Percentiles rank a stretch among this genome's conserved stretches.
phyloP scores from a whole-genome alignment of 2,888 invertebrate species.

The Trissonchulus latispiculum region DNA sequence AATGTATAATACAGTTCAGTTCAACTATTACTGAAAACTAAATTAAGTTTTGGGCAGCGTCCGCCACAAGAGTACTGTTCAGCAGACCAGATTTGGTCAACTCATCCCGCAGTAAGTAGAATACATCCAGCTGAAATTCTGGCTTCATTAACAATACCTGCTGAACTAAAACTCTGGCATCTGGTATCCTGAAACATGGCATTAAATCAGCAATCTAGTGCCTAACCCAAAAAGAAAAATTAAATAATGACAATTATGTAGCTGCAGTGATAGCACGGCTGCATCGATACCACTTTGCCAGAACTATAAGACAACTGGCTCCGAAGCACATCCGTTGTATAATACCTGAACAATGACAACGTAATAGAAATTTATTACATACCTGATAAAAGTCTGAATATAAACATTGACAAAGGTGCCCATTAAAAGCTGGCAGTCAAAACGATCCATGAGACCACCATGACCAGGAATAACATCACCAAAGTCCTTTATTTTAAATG shows the following conservation, averaged over 20 bases:
- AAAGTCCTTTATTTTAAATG: slow-evolving; percentile 99
- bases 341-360: too few species aligned
- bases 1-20: background rate
- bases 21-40: background rate
- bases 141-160: slow-evolving; percentile 84
- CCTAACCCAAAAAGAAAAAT: background rate
- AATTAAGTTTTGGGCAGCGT: too few species aligned
- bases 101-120: slow-evolving; percentile 51
- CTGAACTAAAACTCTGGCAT: slow-evolving; percentile 83
- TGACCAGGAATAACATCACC: slow-evolving; percentile 98
- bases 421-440: slow-evolving; percentile 99
- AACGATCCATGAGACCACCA: slow-evolving; percentile 98
- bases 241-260: too few species aligned
- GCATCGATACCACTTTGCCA: too few species aligned
- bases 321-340: background rate
- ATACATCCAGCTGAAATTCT: slow-evolving; percentile 87
- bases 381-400: slow-evolving; percentile 91
- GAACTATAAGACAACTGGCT: background rate
- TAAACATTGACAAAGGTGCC: slow-evolving; percentile 99
- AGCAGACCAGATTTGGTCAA: slow-evolving; percentile 32
- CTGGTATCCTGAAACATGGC: slow-evolving; percentile 57
- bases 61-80: too few species aligned
- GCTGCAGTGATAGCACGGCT: slow-evolving; percentile 1
- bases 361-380: slow-evolving; percentile 24
- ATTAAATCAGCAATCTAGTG: background rate